Percentiles rank a stretch among this genome's conserved stretches.
These are phyloP conservation scores for Tyria jacobaeae DNA, from an alignment of 2,888 invertebrate species.

Conservation along the genomic window DNA sequence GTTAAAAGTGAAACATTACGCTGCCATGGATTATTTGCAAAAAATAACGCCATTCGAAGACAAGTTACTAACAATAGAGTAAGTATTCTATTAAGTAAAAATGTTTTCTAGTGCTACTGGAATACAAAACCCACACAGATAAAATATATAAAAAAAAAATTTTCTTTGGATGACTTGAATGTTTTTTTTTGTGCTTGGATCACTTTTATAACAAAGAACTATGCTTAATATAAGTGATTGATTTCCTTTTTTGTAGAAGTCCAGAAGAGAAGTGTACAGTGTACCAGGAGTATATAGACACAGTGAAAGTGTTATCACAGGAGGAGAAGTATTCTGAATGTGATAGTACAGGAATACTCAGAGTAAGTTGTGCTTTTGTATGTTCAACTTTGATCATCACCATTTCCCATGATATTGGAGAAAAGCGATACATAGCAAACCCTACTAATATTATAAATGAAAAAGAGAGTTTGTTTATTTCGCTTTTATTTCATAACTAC, in stretches of 20 bases:
- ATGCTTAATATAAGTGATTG: too few relatives aligned
- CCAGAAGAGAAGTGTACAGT: slow-evolving; percentile 70
- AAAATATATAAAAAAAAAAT: too few relatives aligned
- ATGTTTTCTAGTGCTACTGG: too few relatives aligned
- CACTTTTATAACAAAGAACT: too few relatives aligned
- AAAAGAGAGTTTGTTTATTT: too few relatives aligned
- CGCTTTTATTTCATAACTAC: too few relatives aligned
- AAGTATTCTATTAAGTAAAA: slow-evolving; percentile 30
- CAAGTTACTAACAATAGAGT: slow-evolving; percentile 74
- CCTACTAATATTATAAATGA: too few relatives aligned
- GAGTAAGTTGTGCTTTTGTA: slow-evolving; percentile 55
- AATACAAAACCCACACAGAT: too few relatives aligned
- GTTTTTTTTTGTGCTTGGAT: too few relatives aligned
- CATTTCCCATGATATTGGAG: too few relatives aligned
- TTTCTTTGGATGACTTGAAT: too few relatives aligned
- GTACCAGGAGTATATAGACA: slow-evolving; percentile 77
- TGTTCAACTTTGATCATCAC: background rate
- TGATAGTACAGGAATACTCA: slow-evolving; percentile 73
- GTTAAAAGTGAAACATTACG: slow-evolving; percentile 76
- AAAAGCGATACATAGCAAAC: too few relatives aligned
- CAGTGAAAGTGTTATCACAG: slow-evolving; percentile 67
- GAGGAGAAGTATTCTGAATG: slow-evolving; percentile 72
- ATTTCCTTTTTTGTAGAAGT: slow-evolving; percentile 58
- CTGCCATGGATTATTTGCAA: slow-evolving; percentile 72
- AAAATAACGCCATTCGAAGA: slow-evolving; percentile 79